Evolutionary conservation across 2,888 invertebrate species (phyloP), one percentile per base, ranked within the genome.

Genomic region (Auanema freiburgensis): DNA sequence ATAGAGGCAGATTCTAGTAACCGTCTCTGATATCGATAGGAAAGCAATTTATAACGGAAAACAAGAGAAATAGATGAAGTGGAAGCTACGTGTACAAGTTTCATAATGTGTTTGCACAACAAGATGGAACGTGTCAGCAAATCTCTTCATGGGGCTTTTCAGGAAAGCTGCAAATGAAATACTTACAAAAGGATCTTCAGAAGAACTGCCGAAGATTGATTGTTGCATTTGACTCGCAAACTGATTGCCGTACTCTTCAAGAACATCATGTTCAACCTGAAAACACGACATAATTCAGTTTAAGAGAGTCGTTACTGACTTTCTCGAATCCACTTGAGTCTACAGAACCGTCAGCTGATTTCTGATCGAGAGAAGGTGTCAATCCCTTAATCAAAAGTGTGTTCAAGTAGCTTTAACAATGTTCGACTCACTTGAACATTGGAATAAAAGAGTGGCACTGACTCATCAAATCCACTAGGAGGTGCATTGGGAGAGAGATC

Each of bases 401-500:
- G 16, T 46, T 16, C 16, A 46, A 46, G 16, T 18, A 46, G 46
- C 21, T 46, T 46, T 16, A 18, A 5, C 16, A 21, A 10, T 4
- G 52, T 24, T 18, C 23, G 18, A 52, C 16, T 18, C 52, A 60
- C 60, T 18, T 53, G 46, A 16, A 60, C 18, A 33, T 54, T 60
- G 24, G 33, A 33, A 33, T 43, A 43, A 23, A 60, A 60, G 53
- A 24, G 33, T 10, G 53, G 24, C 25, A 33, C 53, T 1, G 60
- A 41, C 40, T 65, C 60, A 21, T 53, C 60, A 49, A 56, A 56
- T 40, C 53, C 60, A 53, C 53, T 57, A 51, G 72, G 72, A 49
- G 71, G 72, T 42, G 72, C 71, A 54, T 75, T 72, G 41, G 74
- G 74, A 40, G 74, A 74, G 54, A 74, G 66, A 67, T 74, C 74